Conservation (phyloP, 2,888 invertebrate genomes). For the Pristionchus japonicus region DNA sequence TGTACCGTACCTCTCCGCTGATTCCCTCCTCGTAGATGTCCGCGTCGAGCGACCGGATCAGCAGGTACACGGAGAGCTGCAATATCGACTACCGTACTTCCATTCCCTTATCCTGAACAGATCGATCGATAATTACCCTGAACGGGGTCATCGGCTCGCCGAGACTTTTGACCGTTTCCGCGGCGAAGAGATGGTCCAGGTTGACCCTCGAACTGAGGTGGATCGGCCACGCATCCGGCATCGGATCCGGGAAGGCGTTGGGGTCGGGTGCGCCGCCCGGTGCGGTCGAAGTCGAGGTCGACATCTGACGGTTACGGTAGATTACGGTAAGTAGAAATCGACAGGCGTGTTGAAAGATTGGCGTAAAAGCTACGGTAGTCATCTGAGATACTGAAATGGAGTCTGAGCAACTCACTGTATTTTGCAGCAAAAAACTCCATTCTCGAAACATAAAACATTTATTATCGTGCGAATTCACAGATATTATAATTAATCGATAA, state of each 20-base stretch:
- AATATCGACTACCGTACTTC: not conserved
- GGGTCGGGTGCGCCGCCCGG: not conserved
- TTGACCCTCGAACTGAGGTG: slow-evolving; percentile 1
- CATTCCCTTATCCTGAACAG: not conserved
- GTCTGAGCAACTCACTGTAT: not conserved
- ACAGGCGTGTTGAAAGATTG: too few relatives aligned
- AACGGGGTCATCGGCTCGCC: slow-evolving; percentile 17
- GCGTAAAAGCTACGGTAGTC: too few relatives aligned
- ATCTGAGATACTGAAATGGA: not conserved
- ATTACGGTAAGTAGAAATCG: not conserved
- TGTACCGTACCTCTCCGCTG: slow-evolving; percentile 14
- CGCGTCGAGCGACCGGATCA: slow-evolving; percentile 32
- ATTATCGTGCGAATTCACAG: slow-evolving; percentile 15
- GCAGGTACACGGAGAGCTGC: slow-evolving; percentile 33
- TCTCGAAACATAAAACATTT: not conserved
- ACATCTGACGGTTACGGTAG: not conserved
- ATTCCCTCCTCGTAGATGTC: slow-evolving; percentile 18
- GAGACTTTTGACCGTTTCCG: slow-evolving; percentile 24
- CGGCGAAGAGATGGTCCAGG: slow-evolving; percentile 39
- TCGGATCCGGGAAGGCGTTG: not conserved
- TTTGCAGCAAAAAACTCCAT: not conserved
- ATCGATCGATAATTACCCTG: slow-evolving; percentile 24
- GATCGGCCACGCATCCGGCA: not conserved
- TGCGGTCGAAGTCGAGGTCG: not conserved
- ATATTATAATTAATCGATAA: too few relatives aligned